Evolutionary conservation across 1,140 invertebrate genomes (phyloP).

Genomic region (Coptotermes formosanus): DNA sequence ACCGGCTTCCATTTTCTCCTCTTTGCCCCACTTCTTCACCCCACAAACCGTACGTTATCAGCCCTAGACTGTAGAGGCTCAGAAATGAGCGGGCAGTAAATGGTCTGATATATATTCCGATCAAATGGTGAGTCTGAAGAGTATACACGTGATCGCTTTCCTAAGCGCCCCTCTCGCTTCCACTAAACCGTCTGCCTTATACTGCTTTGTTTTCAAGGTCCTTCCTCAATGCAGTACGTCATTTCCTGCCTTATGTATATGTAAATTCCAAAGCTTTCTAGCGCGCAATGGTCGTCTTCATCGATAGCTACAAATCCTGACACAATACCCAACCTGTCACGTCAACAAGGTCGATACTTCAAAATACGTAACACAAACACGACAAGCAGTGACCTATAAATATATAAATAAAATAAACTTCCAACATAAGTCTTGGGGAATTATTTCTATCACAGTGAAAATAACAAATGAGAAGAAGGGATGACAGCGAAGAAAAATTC

Average conservation of each 20-base stretch:
- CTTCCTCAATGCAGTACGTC: not conserved
- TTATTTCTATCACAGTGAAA: not conserved
- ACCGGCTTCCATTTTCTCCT: too few species aligned
- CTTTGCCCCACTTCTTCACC: too few species aligned
- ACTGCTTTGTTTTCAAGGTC: too few species aligned
- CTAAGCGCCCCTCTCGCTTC: too few species aligned
- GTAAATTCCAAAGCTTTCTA: not conserved
- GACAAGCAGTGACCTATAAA: not conserved
- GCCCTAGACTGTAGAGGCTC: too few species aligned
- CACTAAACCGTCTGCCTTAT: too few species aligned
- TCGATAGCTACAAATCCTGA: conserved; percentile 6
- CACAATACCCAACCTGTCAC: not conserved
- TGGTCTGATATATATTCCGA: too few species aligned
- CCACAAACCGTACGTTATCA: too few species aligned
- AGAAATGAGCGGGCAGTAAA: too few species aligned
- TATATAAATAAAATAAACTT: not conserved
- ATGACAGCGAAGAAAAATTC: not conserved
- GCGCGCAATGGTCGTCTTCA: not conserved
- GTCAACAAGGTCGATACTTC: not conserved
- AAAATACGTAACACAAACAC: not conserved
- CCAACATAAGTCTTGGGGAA: too few species aligned
- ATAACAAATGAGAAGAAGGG: not conserved
- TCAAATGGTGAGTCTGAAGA: too few species aligned
- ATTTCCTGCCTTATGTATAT: not conserved
- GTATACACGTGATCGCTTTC: too few species aligned